A percentile compares a stretch with the other conserved stretches of the same genome.
Evolutionary conservation across 2,797 vertebrate species (phyloP).

Genomic region (Botia kubotai): DNA sequence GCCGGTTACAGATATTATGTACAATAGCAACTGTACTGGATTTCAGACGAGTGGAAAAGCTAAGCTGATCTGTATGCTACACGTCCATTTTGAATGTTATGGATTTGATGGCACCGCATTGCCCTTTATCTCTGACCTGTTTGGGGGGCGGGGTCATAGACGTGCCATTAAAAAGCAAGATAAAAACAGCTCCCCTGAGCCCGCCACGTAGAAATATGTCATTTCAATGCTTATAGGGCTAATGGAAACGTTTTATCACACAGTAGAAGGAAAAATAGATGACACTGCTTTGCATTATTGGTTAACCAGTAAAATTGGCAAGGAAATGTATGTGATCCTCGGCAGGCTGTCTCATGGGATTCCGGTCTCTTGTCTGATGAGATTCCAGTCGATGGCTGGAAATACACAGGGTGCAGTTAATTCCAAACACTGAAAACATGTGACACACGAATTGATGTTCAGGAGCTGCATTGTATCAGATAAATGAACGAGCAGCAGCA

Average conservation of each 20-base stretch:
- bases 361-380: constrained; percentile 33
- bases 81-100: constrained; percentile 18
- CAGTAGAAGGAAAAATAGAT: constrained; percentile 65
- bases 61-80: constrained; percentile 5
- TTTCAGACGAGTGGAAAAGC: neutral
- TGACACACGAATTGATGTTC: neutral
- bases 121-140: constrained; percentile 2
- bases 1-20: constrained; percentile 2
- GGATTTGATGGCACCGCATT: constrained; percentile 22
- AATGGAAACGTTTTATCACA: constrained; percentile 69
- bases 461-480: neutral
- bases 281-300: constrained; percentile 71
- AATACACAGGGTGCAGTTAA: neutral
- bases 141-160: neutral
- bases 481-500: neutral
- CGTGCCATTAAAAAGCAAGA: constrained; percentile 15
- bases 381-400: neutral
- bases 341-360: constrained; percentile 47
- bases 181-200: constrained; percentile 56
- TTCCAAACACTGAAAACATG: neutral
- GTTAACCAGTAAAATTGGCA: constrained; percentile 67
- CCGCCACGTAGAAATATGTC: constrained; percentile 57
- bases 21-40: neutral
- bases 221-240: constrained; percentile 66
- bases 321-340: constrained; percentile 66